Conservation (phyloP, 2,888 invertebrate species). For the Hybos culiciformis region DNA sequence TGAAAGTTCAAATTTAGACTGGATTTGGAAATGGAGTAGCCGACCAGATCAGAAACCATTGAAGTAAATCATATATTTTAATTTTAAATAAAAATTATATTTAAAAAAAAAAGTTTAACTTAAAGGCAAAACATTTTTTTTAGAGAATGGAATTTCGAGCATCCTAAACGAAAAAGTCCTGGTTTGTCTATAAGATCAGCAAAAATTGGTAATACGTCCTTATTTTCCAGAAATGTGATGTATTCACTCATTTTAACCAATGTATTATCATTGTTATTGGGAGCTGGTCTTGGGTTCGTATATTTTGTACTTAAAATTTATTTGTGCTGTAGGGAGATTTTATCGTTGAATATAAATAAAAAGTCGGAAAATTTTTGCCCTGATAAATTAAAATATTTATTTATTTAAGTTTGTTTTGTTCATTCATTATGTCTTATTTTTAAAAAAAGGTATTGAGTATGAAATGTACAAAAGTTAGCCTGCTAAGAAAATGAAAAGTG, state of each 20-base stretch:
- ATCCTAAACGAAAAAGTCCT: slow-evolving; percentile 46
- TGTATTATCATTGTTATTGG: slow-evolving; percentile 74
- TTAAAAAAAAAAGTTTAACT: not conserved
- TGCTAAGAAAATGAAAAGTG: no score
- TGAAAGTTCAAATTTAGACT: slow-evolving; percentile 44
- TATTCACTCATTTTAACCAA: slow-evolving; percentile 84
- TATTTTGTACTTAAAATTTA: not conserved
- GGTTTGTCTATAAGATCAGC: slow-evolving; percentile 54
- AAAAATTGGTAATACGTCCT: slow-evolving; percentile 60
- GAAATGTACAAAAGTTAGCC: no score
- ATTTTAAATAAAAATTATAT: not conserved
- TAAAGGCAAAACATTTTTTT: not conserved
- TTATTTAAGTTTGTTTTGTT: not conserved
- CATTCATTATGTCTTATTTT: not conserved
- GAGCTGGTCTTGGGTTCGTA: slow-evolving; percentile 82
- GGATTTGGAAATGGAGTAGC: slow-evolving; percentile 89
- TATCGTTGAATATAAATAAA: not conserved
- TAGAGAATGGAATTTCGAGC: slow-evolving; percentile 78
- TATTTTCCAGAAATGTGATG: slow-evolving; percentile 80
- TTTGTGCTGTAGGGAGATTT: not conserved
- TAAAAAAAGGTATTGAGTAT: no score
- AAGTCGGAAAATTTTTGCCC: not conserved
- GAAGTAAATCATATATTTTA: slow-evolving; percentile 43
- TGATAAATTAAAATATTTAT: not conserved
- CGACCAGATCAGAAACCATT: slow-evolving; percentile 80